Percentiles rank a stretch among this genome's conserved stretches.
Conservation (phyloP, 2,797 vertebrate genomes). For the Falco concolor region DNA sequence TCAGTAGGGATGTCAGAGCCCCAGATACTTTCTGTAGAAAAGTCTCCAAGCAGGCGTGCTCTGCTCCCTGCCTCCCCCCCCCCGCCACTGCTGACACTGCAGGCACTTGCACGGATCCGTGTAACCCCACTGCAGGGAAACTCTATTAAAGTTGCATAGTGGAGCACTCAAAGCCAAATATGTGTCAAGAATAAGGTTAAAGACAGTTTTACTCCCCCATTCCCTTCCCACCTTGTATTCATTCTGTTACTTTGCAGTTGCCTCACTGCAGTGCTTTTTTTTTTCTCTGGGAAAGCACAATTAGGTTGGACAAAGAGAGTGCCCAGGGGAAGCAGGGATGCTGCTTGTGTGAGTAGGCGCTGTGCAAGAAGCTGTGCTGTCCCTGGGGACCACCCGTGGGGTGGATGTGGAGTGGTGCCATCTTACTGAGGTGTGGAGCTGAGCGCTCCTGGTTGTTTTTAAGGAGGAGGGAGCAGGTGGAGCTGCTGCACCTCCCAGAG, state of each 20-base stretch:
- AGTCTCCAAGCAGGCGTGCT: not conserved
- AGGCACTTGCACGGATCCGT: not conserved
- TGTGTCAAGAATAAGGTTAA: constrained; percentile 27
- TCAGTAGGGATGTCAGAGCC: not conserved
- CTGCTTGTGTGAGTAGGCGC: fast-evolving
- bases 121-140: not conserved
- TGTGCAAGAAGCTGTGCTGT: not conserved
- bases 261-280: not conserved
- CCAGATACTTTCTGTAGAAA: not conserved
- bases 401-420: fast-evolving
- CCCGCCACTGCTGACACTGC: not conserved
- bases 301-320: not conserved
- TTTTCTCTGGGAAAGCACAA: not conserved
- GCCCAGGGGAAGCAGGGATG: not conserved
- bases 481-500: not conserved
- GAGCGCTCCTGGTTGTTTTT: fast-evolving
- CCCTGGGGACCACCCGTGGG: fast-evolving
- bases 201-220: not conserved
- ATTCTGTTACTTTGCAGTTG: not conserved
- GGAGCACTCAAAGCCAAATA: constrained; percentile 13
- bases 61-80: too few species aligned
- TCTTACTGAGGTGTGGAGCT: fast-evolving
- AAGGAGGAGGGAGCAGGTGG: not conserved
- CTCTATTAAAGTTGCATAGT: constrained; percentile 2
- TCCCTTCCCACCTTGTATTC: not conserved